These are phyloP conservation scores for Eucriotettix oculatus DNA, from an alignment of 2,888 invertebrate genomes.

Conservation along the genomic window DNA sequence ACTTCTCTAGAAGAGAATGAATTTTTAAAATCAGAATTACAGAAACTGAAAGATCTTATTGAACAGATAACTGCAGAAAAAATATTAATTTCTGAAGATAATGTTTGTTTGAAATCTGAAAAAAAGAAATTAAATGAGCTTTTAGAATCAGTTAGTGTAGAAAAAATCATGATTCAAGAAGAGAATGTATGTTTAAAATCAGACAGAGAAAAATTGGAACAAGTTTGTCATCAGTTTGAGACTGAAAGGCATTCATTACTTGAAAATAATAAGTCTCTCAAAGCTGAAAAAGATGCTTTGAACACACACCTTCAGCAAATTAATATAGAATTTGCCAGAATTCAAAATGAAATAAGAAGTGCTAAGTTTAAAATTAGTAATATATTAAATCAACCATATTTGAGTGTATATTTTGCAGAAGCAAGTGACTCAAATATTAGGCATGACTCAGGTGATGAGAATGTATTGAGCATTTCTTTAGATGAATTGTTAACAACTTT, in stretches of 20 bases:
- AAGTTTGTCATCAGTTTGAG: conserved; percentile 1
- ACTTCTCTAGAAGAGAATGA: conserved; percentile 3
- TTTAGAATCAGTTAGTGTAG: conserved; percentile 1
- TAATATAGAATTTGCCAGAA: background rate
- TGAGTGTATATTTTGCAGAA: background rate
- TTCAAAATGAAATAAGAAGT: background rate
- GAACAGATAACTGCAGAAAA: background rate
- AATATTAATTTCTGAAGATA: background rate
- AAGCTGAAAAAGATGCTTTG: background rate
- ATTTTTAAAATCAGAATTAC: conserved; percentile 7
- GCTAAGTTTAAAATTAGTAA: background rate
- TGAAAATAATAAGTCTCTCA: background rate
- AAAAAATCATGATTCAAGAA: background rate
- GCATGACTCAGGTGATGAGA: background rate
- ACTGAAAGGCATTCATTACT: background rate
- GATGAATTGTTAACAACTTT: background rate
- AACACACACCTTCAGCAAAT: background rate
- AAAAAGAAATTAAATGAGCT: conserved; percentile 6
- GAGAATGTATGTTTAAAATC: conserved; percentile 5
- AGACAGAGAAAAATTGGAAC: conserved; percentile 7
- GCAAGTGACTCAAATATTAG: background rate
- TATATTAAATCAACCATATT: background rate
- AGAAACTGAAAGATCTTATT: conserved; percentile 3
- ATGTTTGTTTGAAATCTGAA: conserved; percentile 3
- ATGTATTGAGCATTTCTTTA: background rate